These are phyloP conservation scores for Dicentrarchus labrax DNA, from an alignment of 2,113 vertebrate species.

Conservation along the genomic window DNA sequence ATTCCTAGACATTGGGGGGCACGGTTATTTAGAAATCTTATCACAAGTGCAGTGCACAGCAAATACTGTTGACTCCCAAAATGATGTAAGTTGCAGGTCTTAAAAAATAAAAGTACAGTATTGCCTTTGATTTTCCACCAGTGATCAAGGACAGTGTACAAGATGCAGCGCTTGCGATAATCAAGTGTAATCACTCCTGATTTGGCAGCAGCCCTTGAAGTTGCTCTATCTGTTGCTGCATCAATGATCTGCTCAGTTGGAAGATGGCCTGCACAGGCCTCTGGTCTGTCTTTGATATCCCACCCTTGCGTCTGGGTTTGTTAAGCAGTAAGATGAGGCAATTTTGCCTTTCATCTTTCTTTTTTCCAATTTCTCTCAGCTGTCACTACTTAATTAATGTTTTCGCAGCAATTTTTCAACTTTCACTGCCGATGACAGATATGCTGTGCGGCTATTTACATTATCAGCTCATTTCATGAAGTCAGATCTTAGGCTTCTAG, in stretches of 20 bases:
- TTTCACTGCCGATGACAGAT: constrained; percentile 66
- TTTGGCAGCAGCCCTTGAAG: constrained; percentile 64
- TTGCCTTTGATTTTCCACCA: constrained; percentile 55
- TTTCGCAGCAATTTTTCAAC: constrained; percentile 75
- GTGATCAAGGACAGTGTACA: constrained; percentile 53
- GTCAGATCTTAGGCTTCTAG: constrained; percentile 49
- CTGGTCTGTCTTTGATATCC: constrained; percentile 71
- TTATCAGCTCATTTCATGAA: constrained; percentile 57
- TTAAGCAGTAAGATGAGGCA: constrained; percentile 71
- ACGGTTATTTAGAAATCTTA: constrained; percentile 34
- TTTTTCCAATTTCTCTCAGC: constrained; percentile 71
- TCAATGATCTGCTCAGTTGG: constrained; percentile 62
- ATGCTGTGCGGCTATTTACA: constrained; percentile 63
- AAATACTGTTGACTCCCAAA: constrained; percentile 38
- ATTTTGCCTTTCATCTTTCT: constrained; percentile 75
- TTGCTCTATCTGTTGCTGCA: constrained; percentile 66
- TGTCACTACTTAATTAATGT: constrained; percentile 80
- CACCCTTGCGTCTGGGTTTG: constrained; percentile 62
- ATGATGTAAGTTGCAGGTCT: constrained; percentile 26
- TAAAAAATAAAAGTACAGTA: constrained; percentile 50
- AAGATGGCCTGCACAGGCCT: constrained; percentile 63
- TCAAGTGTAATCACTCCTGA: constrained; percentile 69
- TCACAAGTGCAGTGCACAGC: constrained; percentile 1
- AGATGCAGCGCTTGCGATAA: constrained; percentile 66
- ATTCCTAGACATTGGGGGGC: constrained; percentile 33